These are phyloP conservation scores for Planococcus citri DNA, from an alignment of 1,140 invertebrate species.

Conservation along the genomic window DNA sequence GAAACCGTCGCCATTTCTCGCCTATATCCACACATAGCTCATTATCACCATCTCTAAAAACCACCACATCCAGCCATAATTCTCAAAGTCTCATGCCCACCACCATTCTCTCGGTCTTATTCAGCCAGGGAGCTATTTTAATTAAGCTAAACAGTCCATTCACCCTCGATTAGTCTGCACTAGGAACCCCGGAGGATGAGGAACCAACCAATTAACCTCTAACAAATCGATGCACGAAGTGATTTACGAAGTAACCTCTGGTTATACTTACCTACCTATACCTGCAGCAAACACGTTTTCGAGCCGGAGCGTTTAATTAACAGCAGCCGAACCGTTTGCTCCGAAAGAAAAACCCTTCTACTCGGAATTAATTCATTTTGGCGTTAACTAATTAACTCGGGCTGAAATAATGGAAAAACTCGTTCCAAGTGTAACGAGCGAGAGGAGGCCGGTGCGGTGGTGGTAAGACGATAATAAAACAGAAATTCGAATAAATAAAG, in stretches of 20 bases:
- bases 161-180: neutral
- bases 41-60: no score
- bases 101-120: no score
- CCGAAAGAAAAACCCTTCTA: neutral
- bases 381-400: constrained; percentile 12
- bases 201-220: neutral
- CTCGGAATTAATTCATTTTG: constrained; percentile 14
- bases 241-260: neutral
- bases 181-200: no score
- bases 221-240: neutral
- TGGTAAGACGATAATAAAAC: constrained; percentile 2
- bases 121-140: no score
- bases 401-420: constrained; percentile 9
- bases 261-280: no score
- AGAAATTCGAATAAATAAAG: constrained; percentile 1
- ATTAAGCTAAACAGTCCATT: no score
- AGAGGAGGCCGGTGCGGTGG: no score
- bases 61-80: no score
- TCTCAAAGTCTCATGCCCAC: no score
- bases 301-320: neutral
- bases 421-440: neutral
- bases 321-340: neutral
- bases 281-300: neutral
- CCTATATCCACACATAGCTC: no score
- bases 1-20: no score